Evolutionary conservation across 2,888 invertebrate species (phyloP).

Genomic region (Arge pagana): DNA sequence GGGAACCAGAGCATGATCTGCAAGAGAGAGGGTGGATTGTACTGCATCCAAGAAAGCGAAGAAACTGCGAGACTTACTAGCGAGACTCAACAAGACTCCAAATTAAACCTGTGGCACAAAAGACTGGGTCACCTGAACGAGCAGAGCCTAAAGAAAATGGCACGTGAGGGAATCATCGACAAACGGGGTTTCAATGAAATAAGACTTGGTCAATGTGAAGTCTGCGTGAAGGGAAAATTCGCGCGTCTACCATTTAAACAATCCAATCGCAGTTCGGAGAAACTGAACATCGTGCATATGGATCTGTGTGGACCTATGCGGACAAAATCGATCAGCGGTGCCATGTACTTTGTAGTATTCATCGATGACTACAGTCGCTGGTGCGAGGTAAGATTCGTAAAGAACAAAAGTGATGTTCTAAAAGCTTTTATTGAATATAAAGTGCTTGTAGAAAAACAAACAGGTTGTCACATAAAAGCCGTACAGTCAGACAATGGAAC

Average conservation of each 20-base stretch:
- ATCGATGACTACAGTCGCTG: conserved; percentile 36
- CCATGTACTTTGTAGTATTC: conserved; percentile 36
- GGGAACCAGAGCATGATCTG: background rate
- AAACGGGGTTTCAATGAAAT: background rate
- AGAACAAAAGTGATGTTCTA: conserved; percentile 30
- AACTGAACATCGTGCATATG: conserved; percentile 33
- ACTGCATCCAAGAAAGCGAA: background rate
- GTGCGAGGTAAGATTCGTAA: conserved; percentile 34
- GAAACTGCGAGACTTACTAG: background rate
- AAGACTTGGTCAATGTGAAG: background rate
- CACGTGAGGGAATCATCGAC: conserved; percentile 11
- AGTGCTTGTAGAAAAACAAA: conserved; percentile 29
- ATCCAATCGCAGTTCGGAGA: conserved; percentile 3
- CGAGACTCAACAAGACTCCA: background rate
- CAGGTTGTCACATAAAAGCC: conserved; percentile 28
- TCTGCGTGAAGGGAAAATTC: conserved; percentile 25
- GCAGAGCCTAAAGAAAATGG: background rate
- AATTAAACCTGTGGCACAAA: background rate
- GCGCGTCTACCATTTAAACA: conserved; percentile 9
- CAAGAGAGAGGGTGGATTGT: background rate
- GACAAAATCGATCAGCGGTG: conserved; percentile 24
- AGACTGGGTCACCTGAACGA: background rate
- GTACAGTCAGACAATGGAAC: conserved; percentile 36
- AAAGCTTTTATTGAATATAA: conserved; percentile 28
- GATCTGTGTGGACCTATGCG: conserved; percentile 37